Base-by-base conservation (phyloP, 2,113 vertebrate genomes). In the Lampris megalopsis region DNA sequence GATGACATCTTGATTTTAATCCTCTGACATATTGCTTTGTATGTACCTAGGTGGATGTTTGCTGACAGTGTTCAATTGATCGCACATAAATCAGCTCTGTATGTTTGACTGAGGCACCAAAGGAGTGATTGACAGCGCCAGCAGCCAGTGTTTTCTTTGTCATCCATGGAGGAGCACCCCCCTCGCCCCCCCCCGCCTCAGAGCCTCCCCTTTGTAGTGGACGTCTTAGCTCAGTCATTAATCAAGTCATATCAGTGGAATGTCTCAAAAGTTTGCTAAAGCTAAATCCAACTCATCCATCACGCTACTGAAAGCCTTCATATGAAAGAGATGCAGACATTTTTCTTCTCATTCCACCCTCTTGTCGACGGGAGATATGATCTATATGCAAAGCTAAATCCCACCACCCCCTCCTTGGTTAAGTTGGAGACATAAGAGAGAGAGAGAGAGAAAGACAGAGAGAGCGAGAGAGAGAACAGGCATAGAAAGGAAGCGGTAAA, bases 231-330 rank as follows among this genome's bases (percentile, higher is more conserved):
- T 56, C 47, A 81, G 89, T 81, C 90, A 92, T 94, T 93, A 93
- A 94, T 94, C 93, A 94, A 91, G 65, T 89, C 72, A 85, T 92
- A 92, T 94, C 93, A 92, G 88, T 54, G 73, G 82, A 87, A 85
- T 59, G 90, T 90, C 88, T 87, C 83, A 83, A 89, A 92, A 91
- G 89, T 93, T 93, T 92, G 90, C 86, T 67, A 73, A 87, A 91
- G 91, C 74, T 91, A 95, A 93, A 94, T 92, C 88, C 85, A 86
- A 86, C 80, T 89, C 92, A 93, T 94, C 91, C 89, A 93, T 94
- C 93, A 93, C 81, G 13, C 79, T 57, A 72, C 77, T 64, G 76
- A 85, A 79, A 83, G 79, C 86, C 78, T 91, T 91, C 84, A 81
- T 88, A 84, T 66, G 86, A 75, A 86, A 90, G 90, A 72, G 73